Base-by-base conservation (phyloP, 2,113 vertebrate genomes). In the Tor tambroides region DNA sequence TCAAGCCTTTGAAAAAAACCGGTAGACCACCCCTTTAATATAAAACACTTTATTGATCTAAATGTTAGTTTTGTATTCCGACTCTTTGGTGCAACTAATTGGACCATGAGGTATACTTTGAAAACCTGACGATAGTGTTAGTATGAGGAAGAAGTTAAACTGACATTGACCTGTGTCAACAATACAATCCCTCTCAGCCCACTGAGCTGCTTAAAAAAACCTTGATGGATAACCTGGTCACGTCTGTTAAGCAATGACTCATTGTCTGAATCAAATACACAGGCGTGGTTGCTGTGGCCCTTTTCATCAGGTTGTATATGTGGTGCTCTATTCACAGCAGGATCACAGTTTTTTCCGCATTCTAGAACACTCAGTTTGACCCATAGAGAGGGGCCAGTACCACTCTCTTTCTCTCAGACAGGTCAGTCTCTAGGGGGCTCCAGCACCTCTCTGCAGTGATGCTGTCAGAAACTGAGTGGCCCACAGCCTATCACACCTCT, bases 391-490 rank as follows among this genome's bases (percentile, higher is more conserved):
- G 17, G 38, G 43, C 28, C 17, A 56, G 3, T 54, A 59, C 35
- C 35, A 80, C 26, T 83, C 46, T 65, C 61, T 43, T 61, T 80
- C 46, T 49, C 75, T 74, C 28, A 56, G 28, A 51, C 12, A 43
- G 35, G 65, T 38, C 23, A 7, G 38, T 61, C 87, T 72, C 49
- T 77, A 88, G 65, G 83, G 63, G 76, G 82, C 51, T 41, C 63
- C 71, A 87, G 63, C 75, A 59, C 11, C 82, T 85, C 32, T 84
- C 72, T 54, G 41, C 56, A 67, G 28, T 51, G 56, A 83, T 10
- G 59, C 43, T 65, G n/a, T 67, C 63, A 67, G 63, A 83, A 46
- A 32, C 32, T 26, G 46, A 46, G 84, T 38, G 65, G 21, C 15
- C 46, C n/a, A n/a, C 26, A 9, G 51, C 76, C 19, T 56, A 41